Conservation (phyloP, 92 coral and sea anemone genomes). For the Galaxea fascicularis region DNA sequence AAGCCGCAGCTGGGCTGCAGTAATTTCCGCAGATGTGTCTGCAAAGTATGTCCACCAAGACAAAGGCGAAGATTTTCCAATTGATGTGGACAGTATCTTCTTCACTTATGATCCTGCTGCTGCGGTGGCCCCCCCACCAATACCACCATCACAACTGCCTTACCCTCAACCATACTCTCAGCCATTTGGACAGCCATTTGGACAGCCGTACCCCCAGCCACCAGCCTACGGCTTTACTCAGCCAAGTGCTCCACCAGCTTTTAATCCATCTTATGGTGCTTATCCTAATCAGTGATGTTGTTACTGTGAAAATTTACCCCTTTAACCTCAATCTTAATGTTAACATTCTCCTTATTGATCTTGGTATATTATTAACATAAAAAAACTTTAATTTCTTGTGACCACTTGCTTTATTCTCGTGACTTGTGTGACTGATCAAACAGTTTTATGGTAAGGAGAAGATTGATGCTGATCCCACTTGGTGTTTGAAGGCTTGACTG, state of each 20-base stretch:
- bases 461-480: too few relatives aligned
- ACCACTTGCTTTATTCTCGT: too few relatives aligned
- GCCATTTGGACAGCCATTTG: constrained; percentile 16
- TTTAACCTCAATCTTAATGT: too few relatives aligned
- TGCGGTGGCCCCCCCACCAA: constrained; percentile 8
- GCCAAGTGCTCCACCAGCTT: background rate
- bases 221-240: constrained; percentile 23
- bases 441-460: too few relatives aligned
- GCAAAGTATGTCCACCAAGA: constrained; percentile 71
- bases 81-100: constrained; percentile 61
- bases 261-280: constrained; percentile 5
- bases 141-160: background rate
- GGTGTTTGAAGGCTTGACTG: too few relatives aligned
- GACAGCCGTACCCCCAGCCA: background rate
- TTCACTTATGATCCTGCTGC: constrained; percentile 45
- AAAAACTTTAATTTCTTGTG: too few relatives aligned
- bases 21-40: constrained; percentile 57
- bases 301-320: background rate
- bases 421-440: too few relatives aligned
- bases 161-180: constrained; percentile 21
- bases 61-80: constrained; percentile 55
- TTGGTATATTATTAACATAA: too few relatives aligned
- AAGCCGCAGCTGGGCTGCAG: constrained; percentile 28
- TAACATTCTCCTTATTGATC: too few relatives aligned
- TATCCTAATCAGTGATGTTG: background rate